A percentile compares a stretch with the other conserved stretches of the same genome.
Evolutionary conservation across 2,113 vertebrate species (phyloP).

Genomic region (Rhinichthys klamathensis): DNA sequence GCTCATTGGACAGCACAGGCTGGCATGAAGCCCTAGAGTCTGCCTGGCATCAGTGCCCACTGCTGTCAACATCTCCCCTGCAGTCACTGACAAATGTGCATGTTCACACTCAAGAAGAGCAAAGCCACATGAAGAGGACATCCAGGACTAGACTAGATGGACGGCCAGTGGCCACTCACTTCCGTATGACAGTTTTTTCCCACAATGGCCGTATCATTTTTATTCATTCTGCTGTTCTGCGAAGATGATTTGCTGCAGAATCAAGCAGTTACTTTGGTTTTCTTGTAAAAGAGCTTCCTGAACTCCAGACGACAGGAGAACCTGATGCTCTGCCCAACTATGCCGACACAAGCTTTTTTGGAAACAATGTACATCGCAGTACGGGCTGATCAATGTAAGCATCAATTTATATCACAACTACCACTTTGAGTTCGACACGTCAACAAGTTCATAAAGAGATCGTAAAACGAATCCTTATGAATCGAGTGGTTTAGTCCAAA

Average conservation of each 20-base stretch:
- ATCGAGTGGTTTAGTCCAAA: no score
- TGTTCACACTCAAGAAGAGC: background rate
- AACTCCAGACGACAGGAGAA: background rate
- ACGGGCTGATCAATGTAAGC: no score
- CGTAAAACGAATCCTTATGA: no score
- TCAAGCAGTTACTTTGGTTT: background rate
- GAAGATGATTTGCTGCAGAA: background rate
- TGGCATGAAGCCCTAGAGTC: conserved; percentile 1
- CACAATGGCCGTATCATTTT: no score
- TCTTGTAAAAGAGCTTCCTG: background rate
- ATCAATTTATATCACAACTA: no score
- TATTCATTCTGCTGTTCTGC: background rate
- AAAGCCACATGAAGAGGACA: background rate
- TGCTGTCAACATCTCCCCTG: background rate
- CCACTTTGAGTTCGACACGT: no score
- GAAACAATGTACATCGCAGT: background rate
- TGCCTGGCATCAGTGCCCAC: background rate
- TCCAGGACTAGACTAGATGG: no score
- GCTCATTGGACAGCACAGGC: background rate
- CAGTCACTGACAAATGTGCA: background rate
- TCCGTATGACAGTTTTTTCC: background rate
- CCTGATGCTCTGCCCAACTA: background rate
- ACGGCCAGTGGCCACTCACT: background rate
- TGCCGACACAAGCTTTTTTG: background rate
- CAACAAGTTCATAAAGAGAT: no score